Evolutionary conservation across 2,797 vertebrate species (phyloP), one percentile per base, ranked within the genome.

Genomic region (Diglossa cyanea): DNA sequence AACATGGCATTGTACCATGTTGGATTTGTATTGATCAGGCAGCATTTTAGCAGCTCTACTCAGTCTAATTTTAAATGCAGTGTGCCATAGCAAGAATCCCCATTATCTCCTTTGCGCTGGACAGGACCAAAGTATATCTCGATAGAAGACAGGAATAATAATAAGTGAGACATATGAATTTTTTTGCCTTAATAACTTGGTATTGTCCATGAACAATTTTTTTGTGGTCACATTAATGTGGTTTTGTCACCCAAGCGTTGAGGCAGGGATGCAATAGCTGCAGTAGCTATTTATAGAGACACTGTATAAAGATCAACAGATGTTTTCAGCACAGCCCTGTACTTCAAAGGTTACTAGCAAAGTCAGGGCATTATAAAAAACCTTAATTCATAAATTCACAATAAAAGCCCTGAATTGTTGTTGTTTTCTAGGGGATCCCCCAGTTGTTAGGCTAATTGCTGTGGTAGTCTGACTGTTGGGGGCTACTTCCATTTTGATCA

Each of bases 241-340:
- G 63, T 58, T 71, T 71, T 77, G 26, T 42, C 66, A 91, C 80
- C 79, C 40, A 67, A 86, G n/a, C 8, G 5, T 60, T 63, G 78
- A 82, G 40, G 62, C 0, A 0, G 76, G 44, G 48, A 47, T 67
- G 68, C 73, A 94, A 74, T 83, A 76, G 79, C 74, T 93, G 91
- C 73, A 42, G 60, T 65, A 60, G 44, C 60, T 94, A 83, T 93
- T 93, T 93, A 80, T 61, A 86, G 47, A 85, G 72, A 17, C 68
- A 61, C 84, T 65, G 58, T 35, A 24, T 73, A 80, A 91, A 81
- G 53, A 93, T 74, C 76, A 88, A 62, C 86, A 93, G 92, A 95
- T 96, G 94, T 91, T 96, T 96, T 90, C 93, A 63, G 79, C 90
- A 75, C n/a, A 77, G 71, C 50, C 51, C 16, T 37, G 75, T 80